Evolutionary conservation across 2,797 vertebrate genomes (phyloP), one percentile per base, ranked within the genome.

Genomic region (Coendou prehensilis): DNA sequence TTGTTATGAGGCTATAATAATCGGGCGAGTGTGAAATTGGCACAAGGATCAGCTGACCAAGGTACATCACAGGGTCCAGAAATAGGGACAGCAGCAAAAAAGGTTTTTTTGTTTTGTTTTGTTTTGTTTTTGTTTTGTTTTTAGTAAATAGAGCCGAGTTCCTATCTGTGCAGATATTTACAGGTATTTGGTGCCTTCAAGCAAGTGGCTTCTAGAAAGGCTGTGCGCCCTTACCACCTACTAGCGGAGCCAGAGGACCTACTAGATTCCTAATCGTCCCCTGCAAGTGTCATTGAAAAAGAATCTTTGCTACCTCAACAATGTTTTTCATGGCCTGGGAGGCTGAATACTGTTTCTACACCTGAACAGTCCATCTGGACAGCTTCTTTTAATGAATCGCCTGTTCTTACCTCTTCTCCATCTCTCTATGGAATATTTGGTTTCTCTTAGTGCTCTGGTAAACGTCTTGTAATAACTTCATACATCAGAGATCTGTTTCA

Each of bases 291-390:
- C 71, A 23, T n/a, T 2, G 6, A 22, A 89, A 6, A 33, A 30
- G 45, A 15, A 1, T 7, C 56, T 14, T 8, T 30, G 57, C n/a
- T 23, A 45, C 30, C 18, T 54, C 41, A 15, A 1, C 41, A 14
- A 4, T 4, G 3, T 5, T 63, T 30, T 6, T 14, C 28, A 0
- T 2, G 13, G 56, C 6, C 9, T 30, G 37, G 10, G 4, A 28
- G 47, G 45, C 81, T 0, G 0, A 7, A 0, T 13, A 0, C 17
- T 1, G 13, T 5, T 9, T 6, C 26, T 22, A 0, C 0, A 7
- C 33, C 41, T 15, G 14, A 2, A 1, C 0, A 1, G 33, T 2
- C 7, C 9, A 0, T 13, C 30, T 1, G 6, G 0, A 13, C 9
- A 5, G n/a, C 61, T 67, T 45, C 17, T 9, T 7, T 23, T 3